Conservation (phyloP, 2,113 vertebrate genomes). For the Ceyx melanurus region DNA sequence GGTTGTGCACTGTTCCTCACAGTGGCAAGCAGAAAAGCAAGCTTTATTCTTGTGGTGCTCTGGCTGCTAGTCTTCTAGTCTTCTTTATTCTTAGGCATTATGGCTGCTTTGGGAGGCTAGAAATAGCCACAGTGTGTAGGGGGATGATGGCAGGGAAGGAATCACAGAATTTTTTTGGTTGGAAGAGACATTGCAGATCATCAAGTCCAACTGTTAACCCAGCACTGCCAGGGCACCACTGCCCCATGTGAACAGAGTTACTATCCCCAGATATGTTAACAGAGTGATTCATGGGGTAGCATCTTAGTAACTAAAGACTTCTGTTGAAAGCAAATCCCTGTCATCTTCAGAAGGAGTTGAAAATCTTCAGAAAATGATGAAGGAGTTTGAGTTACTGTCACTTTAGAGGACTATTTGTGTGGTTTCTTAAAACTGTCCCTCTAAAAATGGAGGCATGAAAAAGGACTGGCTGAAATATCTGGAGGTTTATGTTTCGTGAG, state of each 20-base stretch:
- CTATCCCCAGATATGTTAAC: fast-evolving
- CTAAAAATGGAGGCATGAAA: neutral
- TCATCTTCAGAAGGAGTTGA: neutral
- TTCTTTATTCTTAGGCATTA: neutral
- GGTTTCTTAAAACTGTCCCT: neutral
- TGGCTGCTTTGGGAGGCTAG: neutral
- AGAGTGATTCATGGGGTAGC: neutral
- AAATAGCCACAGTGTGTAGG: fast-evolving
- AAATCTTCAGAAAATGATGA: neutral
- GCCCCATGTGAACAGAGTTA: too few species aligned
- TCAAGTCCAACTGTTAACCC: too few species aligned
- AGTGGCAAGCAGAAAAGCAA: neutral
- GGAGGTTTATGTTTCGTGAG: neutral
- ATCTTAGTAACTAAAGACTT: neutral
- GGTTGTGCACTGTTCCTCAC: neutral
- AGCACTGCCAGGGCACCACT: too few species aligned
- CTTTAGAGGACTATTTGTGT: neutral
- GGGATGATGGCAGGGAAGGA: neutral
- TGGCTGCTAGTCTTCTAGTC: neutral
- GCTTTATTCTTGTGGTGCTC: neutral
- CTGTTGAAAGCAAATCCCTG: neutral
- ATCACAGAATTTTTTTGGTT: neutral
- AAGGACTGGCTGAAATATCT: neutral
- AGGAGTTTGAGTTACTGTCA: neutral
- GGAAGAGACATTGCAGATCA: too few species aligned